phyloP scores from a whole-genome alignment of 2,888 invertebrate genomes.

The Hofmannophila pseudospretella region DNA sequence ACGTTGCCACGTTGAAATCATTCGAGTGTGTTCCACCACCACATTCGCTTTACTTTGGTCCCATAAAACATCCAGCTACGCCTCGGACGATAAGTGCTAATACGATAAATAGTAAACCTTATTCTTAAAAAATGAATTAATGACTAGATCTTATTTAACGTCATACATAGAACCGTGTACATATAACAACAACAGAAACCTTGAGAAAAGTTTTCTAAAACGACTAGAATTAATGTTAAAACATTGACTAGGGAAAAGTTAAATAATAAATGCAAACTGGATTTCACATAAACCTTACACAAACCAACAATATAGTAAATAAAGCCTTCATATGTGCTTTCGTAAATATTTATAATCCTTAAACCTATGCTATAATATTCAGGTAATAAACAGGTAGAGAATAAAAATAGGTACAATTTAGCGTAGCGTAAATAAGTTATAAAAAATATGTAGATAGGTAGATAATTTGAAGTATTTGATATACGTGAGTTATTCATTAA shows the following conservation, averaged over 20 bases:
- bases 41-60: constrained; percentile 57
- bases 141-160: constrained; percentile 11
- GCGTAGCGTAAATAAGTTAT: constrained; percentile 7
- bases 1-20: constrained; percentile 40
- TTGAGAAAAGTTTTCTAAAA: not conserved
- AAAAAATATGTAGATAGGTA: not conserved
- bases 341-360: no score
- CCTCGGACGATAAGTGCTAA: constrained; percentile 32
- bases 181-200: not conserved
- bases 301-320: no score
- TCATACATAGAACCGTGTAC: not conserved
- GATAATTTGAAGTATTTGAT: not conserved
- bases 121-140: constrained; percentile 9
- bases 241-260: not conserved
- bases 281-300: not conserved
- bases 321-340: not conserved
- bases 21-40: constrained; percentile 43
- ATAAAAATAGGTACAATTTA: constrained; percentile 8
- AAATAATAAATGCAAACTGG: constrained; percentile 1
- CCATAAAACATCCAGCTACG: constrained; percentile 64
- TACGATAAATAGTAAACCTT: constrained; percentile 4
- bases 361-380: constrained; percentile 6
- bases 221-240: constrained; percentile 1
- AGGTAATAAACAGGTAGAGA: constrained; percentile 4
- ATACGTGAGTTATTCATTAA: not conserved